These are phyloP conservation scores for Pachyrhynchus sulphureomaculatus DNA, from an alignment of 1,140 invertebrate species.

Conservation along the genomic window DNA sequence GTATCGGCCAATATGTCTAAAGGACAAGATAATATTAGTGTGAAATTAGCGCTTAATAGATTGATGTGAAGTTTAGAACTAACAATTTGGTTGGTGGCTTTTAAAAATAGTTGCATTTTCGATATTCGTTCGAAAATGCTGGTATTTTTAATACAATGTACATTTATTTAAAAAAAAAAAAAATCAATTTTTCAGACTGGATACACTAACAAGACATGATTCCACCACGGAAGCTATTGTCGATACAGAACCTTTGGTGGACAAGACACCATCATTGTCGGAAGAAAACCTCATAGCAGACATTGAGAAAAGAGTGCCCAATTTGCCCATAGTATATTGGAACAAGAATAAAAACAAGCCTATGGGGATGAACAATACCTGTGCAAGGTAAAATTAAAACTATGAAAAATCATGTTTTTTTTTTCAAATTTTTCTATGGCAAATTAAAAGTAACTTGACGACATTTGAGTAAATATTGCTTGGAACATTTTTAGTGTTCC, in stretches of 20 bases:
- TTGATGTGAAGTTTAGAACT: too few species aligned
- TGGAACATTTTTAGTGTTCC: too few species aligned
- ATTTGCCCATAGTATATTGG: constrained; percentile 82
- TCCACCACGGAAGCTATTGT: constrained; percentile 46
- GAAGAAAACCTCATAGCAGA: constrained; percentile 77
- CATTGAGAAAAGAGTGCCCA: constrained; percentile 73
- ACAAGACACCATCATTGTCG: constrained; percentile 65
- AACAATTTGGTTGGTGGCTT: too few species aligned
- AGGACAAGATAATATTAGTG: too few species aligned
- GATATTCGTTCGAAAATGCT: too few species aligned
- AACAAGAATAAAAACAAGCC: constrained; percentile 74
- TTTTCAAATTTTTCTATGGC: not conserved
- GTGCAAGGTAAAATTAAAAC: constrained; percentile 57
- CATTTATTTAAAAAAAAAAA: too few species aligned
- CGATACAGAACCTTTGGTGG: constrained; percentile 61
- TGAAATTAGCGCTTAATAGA: too few species aligned
- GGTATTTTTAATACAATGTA: too few species aligned
- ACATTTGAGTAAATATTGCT: too few species aligned
- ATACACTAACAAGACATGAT: constrained; percentile 47
- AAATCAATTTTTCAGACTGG: constrained; percentile 32
- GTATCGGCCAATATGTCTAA: too few species aligned
- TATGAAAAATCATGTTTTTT: not conserved
- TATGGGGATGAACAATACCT: constrained; percentile 72
- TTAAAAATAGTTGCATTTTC: too few species aligned
- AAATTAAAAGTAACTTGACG: too few species aligned